A percentile compares a stretch with the other conserved stretches of the same genome.
Evolutionary conservation across 2,888 invertebrate genomes (phyloP).

Genomic region (Eupithecia exiguata): DNA sequence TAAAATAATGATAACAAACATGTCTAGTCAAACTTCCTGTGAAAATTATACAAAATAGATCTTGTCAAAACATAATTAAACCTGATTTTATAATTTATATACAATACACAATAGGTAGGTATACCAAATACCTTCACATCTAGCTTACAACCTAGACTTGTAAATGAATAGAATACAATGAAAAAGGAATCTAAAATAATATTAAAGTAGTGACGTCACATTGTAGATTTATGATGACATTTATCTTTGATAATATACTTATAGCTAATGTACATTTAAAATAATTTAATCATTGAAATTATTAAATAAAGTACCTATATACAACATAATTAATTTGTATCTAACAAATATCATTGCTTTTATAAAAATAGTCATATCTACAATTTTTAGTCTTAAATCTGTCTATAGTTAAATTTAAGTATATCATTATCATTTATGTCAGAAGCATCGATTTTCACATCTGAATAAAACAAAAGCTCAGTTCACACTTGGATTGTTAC

Average conservation of each 20-base stretch:
- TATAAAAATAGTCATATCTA: constrained; percentile 33
- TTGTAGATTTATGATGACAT: neutral
- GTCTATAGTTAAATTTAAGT: neutral
- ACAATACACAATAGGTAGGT: constrained; percentile 1
- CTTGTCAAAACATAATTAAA: constrained; percentile 11
- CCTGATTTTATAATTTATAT: neutral
- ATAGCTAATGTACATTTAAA: neutral
- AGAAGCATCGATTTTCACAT: constrained; percentile 5
- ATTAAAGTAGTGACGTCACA: neutral
- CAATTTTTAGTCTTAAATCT: constrained; percentile 15
- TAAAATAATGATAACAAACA: constrained; percentile 24
- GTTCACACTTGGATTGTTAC: constrained; percentile 8
- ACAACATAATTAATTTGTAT: neutral
- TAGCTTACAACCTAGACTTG: neutral
- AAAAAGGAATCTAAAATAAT: neutral
- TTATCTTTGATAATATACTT: neutral
- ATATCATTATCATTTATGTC: neutral
- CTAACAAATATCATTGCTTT: constrained; percentile 9
- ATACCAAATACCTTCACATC: neutral
- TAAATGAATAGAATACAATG: neutral
- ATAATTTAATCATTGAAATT: neutral
- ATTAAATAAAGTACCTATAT: neutral
- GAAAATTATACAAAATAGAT: constrained; percentile 17
- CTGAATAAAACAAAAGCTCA: constrained; percentile 7
- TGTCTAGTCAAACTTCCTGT: constrained; percentile 21